Base-by-base conservation (phyloP, 2,113 vertebrate genomes). In the Desmodus rotundus region DNA sequence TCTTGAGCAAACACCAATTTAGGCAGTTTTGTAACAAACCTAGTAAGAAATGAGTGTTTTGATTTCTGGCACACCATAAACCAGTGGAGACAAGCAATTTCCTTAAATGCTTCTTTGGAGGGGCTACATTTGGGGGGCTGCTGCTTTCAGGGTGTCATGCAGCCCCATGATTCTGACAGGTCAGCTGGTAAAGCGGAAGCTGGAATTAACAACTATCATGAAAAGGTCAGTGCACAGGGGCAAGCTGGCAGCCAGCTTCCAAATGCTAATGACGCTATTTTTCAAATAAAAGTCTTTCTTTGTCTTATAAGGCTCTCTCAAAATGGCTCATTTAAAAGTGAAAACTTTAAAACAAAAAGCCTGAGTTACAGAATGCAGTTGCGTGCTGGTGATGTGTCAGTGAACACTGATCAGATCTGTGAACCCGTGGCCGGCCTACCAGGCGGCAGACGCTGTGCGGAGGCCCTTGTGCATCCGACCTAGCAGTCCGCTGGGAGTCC, bases 221-320 rank as follows among this genome's bases (percentile, higher is more conserved):
- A 22, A 96, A 96, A 97, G 95, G 95, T 95, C 97, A 83, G 0
- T 31, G 80, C 58, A 52, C 61, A 70, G 38, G 65, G 31, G 90
- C 19, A 36, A 82, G 80, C 28, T 16, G 38, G 80, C 43, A 82
- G 87, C 54, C 93, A 81, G 77, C 45, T 92, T 73, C 56, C 54
- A 97, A 97, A 95, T 95, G 97, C 63, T 93, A 94, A 86, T 85
- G 81, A 77, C 61, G 73, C 63, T 94, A 47, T 84, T 95, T 97
- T 95, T 90, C 87, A 94, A 96, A 97, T 43, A 92, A 36, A 91
- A 95, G 26, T 68, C 89, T 93, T 70, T 43, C 38, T 84, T 91
- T 80, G 31, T 70, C 89, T 87, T 87, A 43, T 41, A 70, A 87
- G 72, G 81, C 50, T 91, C 65, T 45, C 70, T 61, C 43, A 50